A percentile compares a stretch with the other conserved stretches of the same genome.
Conservation (phyloP, 2,888 invertebrate species). For the Ptychoptera albimana region DNA sequence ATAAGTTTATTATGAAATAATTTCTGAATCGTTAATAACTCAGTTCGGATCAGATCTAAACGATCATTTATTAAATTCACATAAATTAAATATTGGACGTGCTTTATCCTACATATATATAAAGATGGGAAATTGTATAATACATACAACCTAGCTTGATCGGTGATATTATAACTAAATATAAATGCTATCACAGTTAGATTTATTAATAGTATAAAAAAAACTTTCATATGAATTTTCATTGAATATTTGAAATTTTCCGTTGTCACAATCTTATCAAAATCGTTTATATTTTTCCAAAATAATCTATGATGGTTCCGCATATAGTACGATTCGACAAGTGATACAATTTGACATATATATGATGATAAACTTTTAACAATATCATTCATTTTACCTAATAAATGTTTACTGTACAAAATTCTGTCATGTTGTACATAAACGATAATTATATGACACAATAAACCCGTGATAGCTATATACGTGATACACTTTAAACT, state of each 20-base stretch:
- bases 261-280: background rate
- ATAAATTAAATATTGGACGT: background rate
- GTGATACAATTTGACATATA: background rate
- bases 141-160: too few relatives aligned
- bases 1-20: background rate
- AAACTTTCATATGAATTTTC: too few relatives aligned
- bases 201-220: too few relatives aligned
- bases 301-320: background rate
- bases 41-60: background rate
- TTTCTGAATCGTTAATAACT: background rate
- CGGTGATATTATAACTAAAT: too few relatives aligned
- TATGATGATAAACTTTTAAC: background rate
- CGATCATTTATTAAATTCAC: background rate
- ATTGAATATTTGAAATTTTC: background rate
- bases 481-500: too few relatives aligned
- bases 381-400: background rate
- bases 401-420: background rate
- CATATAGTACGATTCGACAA: background rate
- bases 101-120: background rate
- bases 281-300: background rate
- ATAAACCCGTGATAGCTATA: too few relatives aligned
- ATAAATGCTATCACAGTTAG: too few relatives aligned
- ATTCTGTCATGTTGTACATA: background rate
- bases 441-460: background rate
- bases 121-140: too few relatives aligned